Percentiles rank a stretch among this genome's conserved stretches.
Conservation (phyloP, 2,888 invertebrate genomes). For the Ecdyonurus torrentis region DNA sequence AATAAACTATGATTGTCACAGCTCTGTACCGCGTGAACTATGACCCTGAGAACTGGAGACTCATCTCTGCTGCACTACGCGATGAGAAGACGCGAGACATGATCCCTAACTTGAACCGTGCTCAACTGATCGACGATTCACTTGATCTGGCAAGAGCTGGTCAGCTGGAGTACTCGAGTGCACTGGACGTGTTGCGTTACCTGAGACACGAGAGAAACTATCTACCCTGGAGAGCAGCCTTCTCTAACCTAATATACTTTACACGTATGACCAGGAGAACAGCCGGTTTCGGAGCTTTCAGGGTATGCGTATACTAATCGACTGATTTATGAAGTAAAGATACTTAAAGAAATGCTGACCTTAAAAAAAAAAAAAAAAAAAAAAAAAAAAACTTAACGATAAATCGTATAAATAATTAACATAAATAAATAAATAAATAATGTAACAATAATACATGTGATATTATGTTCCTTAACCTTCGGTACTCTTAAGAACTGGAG, state of each 20-base stretch:
- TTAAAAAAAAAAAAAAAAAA: no score
- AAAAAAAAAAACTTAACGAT: no score
- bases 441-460: no score
- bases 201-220: slow-evolving; percentile 60
- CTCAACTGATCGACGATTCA: slow-evolving; percentile 78
- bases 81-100: slow-evolving; percentile 17
- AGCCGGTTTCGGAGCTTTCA: slow-evolving; percentile 44
- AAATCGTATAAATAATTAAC: no score
- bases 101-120: slow-evolving; percentile 63
- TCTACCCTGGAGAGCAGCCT: slow-evolving; percentile 74
- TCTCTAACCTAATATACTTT: slow-evolving; percentile 57
- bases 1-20: slow-evolving; percentile 17
- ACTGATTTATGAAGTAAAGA: no score
- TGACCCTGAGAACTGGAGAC: slow-evolving; percentile 47
- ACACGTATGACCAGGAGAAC: slow-evolving; percentile 62
- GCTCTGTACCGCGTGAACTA: slow-evolving; percentile 59
- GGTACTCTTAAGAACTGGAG: no score
- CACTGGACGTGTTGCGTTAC: slow-evolving; percentile 66
- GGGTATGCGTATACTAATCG: no score
- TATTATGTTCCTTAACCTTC: no score
- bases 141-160: slow-evolving; percentile 62
- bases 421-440: no score
- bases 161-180: slow-evolving; percentile 45
- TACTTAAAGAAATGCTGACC: no score
- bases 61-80: slow-evolving; percentile 28